Base-by-base conservation (phyloP, 1,140 invertebrate species). In the Leguminivora glycinivorella region DNA sequence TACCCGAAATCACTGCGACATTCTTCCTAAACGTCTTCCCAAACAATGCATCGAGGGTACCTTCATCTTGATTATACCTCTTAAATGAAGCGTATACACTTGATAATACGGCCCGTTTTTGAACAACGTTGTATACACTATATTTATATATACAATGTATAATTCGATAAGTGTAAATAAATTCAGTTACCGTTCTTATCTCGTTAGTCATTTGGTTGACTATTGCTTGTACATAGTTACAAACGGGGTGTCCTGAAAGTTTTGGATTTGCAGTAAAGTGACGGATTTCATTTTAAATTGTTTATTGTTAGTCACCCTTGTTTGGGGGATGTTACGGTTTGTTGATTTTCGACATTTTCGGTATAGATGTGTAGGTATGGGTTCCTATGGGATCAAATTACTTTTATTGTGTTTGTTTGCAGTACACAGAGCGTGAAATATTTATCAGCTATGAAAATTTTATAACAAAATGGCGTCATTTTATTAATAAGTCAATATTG, bases 1-100 rank as follows among this genome's bases (percentile, higher is more conserved):
- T 84, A 83, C 84, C 85, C 87, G 80, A 89, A 90, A 90, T 89
- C 88, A 81, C 77, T 81, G 87, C 83, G 87, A 90, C 88, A 84
- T 87, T 83, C 81, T 82, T 79, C 81, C 73, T 83, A 82, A 88
- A 86, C 86, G 84, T 87, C 82, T 86, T 86, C 75, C 70, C 80
- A 74, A 76, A 79, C 79, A 83, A 83, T 83, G 80, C 81, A 77
- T 76, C 75, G 72, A 74, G 76, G 75, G 77, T 72, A 73, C 34
- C 77, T 66, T 75, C 72, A 82, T 72, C 72, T 52, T 22, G 67
- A 69, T 67, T 25, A 66, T 66, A 60, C 52, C 12, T n/a, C 34
- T 52, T 40, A 19, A 24, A 40, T 10, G 17, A 22, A 24, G 34
- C 29, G 4, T 67, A 67, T 22, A 19, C 1, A 5, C 22, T n/a